Conservation (phyloP, 2,797 vertebrate genomes). For the Lacerta agilis region DNA sequence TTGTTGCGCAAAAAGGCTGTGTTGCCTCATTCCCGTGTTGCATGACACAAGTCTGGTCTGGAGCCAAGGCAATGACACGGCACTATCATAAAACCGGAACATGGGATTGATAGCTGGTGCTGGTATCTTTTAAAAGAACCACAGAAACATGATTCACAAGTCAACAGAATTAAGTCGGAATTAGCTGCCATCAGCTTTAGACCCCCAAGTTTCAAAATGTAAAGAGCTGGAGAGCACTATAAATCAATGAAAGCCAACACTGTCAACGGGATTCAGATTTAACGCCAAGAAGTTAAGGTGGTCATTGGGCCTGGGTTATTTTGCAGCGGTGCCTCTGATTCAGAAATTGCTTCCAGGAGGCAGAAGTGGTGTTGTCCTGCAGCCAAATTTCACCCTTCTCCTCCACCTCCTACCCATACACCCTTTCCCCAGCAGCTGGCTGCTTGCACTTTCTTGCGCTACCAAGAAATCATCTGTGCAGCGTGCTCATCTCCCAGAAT, state of each 20-base stretch:
- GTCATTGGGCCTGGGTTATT: not conserved
- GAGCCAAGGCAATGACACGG: not conserved
- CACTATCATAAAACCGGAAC: not conserved
- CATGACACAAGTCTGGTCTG: not conserved
- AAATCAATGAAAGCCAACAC: not conserved
- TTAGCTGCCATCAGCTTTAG: not conserved
- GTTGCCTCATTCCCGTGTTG: not conserved
- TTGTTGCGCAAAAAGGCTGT: not conserved
- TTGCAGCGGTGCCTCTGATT: not conserved
- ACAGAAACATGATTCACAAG: not conserved
- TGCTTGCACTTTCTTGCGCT: not conserved
- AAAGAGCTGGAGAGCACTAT: not conserved
- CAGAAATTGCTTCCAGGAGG: not conserved
- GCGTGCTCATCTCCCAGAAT: not conserved
- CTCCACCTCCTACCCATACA: not conserved
- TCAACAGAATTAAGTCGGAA: not conserved
- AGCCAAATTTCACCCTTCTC: not conserved
- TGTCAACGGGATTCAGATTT: not conserved
- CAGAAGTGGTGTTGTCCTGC: not conserved
- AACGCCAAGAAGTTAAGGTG: not conserved
- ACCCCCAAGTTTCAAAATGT: not conserved
- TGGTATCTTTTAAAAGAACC: constrained; percentile 6
- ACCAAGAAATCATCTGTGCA: not conserved
- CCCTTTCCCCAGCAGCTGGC: not conserved
- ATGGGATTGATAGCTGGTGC: not conserved